Evolutionary conservation across 1,140 invertebrate genomes (phyloP), one percentile per base, ranked within the genome.

Genomic region (Tenebrio molitor): DNA sequence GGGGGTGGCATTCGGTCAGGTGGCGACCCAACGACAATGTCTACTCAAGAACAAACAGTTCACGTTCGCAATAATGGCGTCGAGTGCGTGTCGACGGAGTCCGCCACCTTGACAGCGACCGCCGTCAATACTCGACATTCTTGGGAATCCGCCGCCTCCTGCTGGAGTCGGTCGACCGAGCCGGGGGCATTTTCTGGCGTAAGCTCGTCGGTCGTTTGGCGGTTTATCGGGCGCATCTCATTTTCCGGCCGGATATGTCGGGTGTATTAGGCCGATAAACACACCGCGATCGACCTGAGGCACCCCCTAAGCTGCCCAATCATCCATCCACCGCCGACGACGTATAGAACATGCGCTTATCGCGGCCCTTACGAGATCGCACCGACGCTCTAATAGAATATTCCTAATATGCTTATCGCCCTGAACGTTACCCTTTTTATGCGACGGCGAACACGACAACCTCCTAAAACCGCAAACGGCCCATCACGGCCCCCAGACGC

Each of bases 141-240:
- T 34, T 21, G 62, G 41, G 42, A 46, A 71, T 62, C 69, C 69
- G 33, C 33, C 58, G 36, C 50, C 44, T 53, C 14, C 14, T n/a
- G n/a, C 34, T 19, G 10, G 14, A 63, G 66, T 21, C 29, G 36
- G 16, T 34, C 17, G 23, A 44, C n/a, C 14, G 50, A n/a, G 34
- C 44, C 53, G 39, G 19, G 69, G 58, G 44, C 25, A 71, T 71
- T 66, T 66, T 19, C 64, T 41, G 62, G 62, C 65, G 65, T 71
- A 71, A 71, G 65, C 39, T 71, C 50, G 69, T 36, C 62, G 69
- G 69, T 65, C 69, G 69, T 50, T 71, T 65, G 16, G 58, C 58
- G 69, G 69, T 71, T 71, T 71, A 71, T 71, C 69, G 69, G 62
- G 41, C 62, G 69, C 69, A 71, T 71, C 69, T 71, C 69, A 71